A percentile compares a stretch with the other conserved stretches of the same genome.
phyloP scores from a whole-genome alignment of 2,888 invertebrate species.

The Coelinius sp. region DNA sequence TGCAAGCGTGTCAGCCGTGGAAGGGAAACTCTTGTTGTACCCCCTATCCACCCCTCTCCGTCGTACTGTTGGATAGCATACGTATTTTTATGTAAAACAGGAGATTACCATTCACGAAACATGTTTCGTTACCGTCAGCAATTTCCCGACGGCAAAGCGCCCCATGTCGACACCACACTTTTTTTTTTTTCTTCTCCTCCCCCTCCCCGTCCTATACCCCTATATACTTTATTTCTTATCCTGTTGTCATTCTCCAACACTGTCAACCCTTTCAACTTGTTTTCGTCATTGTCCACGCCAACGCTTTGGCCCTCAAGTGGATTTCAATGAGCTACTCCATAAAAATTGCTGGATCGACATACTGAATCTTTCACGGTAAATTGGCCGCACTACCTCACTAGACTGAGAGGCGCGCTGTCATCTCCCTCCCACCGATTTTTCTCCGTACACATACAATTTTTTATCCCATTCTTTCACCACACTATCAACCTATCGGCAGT shows the following conservation, averaged over 20 bases:
- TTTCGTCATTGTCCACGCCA: conserved; percentile 2
- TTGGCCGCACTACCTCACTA: conserved; percentile 13
- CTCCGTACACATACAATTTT: neutral
- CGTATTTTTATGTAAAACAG: conserved; percentile 36
- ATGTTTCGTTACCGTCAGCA: conserved; percentile 37
- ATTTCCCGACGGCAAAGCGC: conserved; percentile 25
- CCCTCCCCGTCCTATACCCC: neutral
- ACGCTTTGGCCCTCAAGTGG: conserved; percentile 11
- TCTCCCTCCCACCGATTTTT: no score
- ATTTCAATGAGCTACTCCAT: conserved; percentile 30
- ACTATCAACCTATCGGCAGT: neutral
- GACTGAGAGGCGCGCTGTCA: neutral
- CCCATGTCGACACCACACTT: neutral
- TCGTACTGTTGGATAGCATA: conserved; percentile 13
- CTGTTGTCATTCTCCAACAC: neutral
- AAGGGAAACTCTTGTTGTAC: neutral
- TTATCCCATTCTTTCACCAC: neutral
- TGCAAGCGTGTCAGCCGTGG: conserved; percentile 16
- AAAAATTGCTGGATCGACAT: conserved; percentile 38
- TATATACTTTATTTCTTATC: conserved; percentile 10
- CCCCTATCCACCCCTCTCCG: neutral
- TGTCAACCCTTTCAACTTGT: conserved; percentile 11
- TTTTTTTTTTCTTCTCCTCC: no score
- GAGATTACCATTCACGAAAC: conserved; percentile 32
- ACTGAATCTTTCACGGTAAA: conserved; percentile 33